Evolutionary conservation across 2,888 invertebrate genomes (phyloP), one percentile per base, ranked within the genome.

Genomic region (Carabus problematicus): DNA sequence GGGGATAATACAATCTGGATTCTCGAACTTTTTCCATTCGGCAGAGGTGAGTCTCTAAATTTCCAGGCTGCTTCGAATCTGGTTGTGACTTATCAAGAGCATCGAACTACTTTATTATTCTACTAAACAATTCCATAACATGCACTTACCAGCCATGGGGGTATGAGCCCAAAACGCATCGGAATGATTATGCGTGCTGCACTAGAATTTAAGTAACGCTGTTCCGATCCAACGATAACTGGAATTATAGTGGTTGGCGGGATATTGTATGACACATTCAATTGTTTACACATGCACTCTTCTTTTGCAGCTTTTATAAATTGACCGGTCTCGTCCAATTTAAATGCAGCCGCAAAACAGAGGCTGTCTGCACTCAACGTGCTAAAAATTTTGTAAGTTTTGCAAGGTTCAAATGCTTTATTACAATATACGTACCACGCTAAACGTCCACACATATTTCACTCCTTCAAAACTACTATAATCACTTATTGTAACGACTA

Each of bases 1-100:
- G 18, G 8, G 61, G 62, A 16, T 39, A 39, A 29, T 61, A 61
- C 12, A 69, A 29, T 56, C 62, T 69, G 4, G 61, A 61, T 55
- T 55, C 56, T 11, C 39, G 42, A 14, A 61, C 52, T 11, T 56
- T 12, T 43, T 69, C 68, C 9, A 69, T 39, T 56, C 43, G 61
- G 39, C 61, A 69, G n/a, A 69, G 55, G 55, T 69, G 68, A n/a
- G 68, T 61, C 61, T 69, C 68, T 1, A 61, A 14, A 43, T 43
- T 62, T 9, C 55, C 40, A 8, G 54, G 40, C 61, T 29, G 29
- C 6, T 69, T 69, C 2, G 43, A n/a, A 14, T 45, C 16, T 11
- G n/a, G 11, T 41, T 59, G 39, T 56, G 18, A 29, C 56, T 45
- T 39, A 12, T 39, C 18, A 56, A 2, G 8, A n/a, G n/a, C 14